phyloP scores from a whole-genome alignment of 35 echinoderm and acorn worm species.

The Acanthaster planci region DNA sequence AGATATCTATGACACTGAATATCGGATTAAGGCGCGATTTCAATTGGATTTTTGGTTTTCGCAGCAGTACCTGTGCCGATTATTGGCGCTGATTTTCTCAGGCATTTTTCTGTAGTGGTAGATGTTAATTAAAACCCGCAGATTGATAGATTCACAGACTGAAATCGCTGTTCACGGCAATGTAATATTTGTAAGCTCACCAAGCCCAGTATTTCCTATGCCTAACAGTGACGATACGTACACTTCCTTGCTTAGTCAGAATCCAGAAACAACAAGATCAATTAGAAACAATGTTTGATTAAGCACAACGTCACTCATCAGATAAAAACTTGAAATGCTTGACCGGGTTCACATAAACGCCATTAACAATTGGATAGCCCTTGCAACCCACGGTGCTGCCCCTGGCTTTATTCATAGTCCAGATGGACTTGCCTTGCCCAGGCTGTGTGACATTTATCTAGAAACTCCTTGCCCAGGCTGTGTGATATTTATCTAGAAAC shows the following conservation, averaged over 20 bases:
- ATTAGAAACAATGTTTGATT: neutral
- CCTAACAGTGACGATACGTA: neutral
- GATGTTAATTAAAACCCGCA: neutral
- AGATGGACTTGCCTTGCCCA: no score
- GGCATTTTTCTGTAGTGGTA: neutral
- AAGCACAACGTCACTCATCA: constrained; percentile 9
- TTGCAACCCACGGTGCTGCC: constrained; percentile 16
- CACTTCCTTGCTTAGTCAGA: neutral
- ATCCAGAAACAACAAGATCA: neutral
- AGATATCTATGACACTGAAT: neutral
- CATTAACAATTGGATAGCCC: constrained; percentile 38
- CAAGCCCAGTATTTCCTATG: neutral
- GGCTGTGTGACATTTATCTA: no score
- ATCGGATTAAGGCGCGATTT: neutral
- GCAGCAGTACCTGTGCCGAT: neutral
- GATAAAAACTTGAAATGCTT: no score
- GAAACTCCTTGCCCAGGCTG: constrained; percentile 37
- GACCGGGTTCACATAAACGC: no score
- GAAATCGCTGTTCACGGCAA: neutral
- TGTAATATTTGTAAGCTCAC: neutral
- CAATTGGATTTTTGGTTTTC: neutral
- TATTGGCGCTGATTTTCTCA: neutral
- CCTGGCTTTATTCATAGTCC: constrained; percentile 4
- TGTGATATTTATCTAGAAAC: constrained; percentile 44
- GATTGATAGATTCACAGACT: neutral